Evolutionary conservation across 2,113 vertebrate genomes (phyloP), one percentile per base, ranked within the genome.

Genomic region (Paedocypris sp.): DNA sequence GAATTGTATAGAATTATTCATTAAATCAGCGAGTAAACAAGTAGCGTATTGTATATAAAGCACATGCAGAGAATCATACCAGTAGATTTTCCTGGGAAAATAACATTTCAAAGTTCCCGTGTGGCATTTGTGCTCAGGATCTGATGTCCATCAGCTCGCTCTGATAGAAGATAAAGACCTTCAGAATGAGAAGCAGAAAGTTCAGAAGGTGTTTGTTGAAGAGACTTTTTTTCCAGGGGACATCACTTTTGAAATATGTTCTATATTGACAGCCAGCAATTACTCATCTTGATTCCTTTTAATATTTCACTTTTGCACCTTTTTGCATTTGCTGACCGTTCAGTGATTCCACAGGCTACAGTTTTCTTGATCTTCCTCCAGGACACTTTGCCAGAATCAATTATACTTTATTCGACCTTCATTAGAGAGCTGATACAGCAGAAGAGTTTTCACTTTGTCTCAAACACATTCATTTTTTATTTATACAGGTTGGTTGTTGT

Each of bases 181-280:
- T n/a, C n/a, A n/a, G n/a, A n/a, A n/a, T n/a, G n/a, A n/a, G n/a
- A n/a, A n/a, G n/a, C n/a, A n/a, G n/a, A n/a, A n/a, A n/a, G n/a
- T n/a, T n/a, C n/a, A n/a, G n/a, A n/a, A n/a, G n/a, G n/a, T n/a
- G n/a, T n/a, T n/a, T n/a, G n/a, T n/a, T n/a, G n/a, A n/a, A n/a
- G n/a, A n/a, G n/a, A n/a, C n/a, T n/a, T n/a, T n/a, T 23, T 23
- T 9, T 13, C 22, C 12, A 22, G 33, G n/a, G 16, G 32, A 29
- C 15, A 23, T 38, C 33, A 53, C 20, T 23, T 52, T 35, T 52
- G 19, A 20, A 53, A 53, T 38, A 53, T 39, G 36, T 39, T 53
- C 6, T 20, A 52, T 36, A 49, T 31, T 31, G 47, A 49, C 26
- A 5, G 10, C 47, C 49, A 52, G 9, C 33, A 36, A 23, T 38